phyloP scores from a whole-genome alignment of 2,797 vertebrate species.

The Vireo griseus region DNA sequence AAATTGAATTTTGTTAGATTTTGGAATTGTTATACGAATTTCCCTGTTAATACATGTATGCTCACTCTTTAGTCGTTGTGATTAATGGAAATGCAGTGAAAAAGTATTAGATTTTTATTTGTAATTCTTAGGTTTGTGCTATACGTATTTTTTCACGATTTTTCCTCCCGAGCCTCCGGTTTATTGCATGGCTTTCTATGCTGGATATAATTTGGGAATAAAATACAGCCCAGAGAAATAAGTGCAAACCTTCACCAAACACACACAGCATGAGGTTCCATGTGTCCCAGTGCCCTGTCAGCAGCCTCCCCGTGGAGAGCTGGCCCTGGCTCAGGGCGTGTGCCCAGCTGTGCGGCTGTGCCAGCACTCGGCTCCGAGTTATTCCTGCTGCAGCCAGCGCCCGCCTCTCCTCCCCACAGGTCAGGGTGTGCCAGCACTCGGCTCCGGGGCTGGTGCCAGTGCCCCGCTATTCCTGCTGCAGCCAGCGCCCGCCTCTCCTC shows the following conservation, averaged over 20 bases:
- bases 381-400: rapidly evolving
- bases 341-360: not conserved
- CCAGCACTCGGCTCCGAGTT: rapidly evolving
- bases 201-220: not conserved
- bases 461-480: not conserved
- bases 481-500: not conserved
- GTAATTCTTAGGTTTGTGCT: not conserved
- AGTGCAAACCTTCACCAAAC: not conserved
- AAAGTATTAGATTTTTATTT: not conserved
- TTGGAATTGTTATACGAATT: not conserved
- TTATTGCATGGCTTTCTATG: not conserved
- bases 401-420: not conserved
- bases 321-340: not conserved
- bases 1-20: not conserved
- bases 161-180: not conserved
- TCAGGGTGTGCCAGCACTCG: rapidly evolving
- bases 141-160: not conserved
- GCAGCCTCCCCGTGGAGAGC: rapidly evolving
- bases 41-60: not conserved
- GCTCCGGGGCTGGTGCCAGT: rapidly evolving
- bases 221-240: not conserved
- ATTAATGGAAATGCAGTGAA: not conserved
- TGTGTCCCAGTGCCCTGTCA: not conserved
- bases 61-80: not conserved
- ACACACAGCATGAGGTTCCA: rapidly evolving